A percentile compares a stretch with the other conserved stretches of the same genome.
Evolutionary conservation across 2,888 invertebrate species (phyloP).

Genomic region (Listrodromus nycthemerus): DNA sequence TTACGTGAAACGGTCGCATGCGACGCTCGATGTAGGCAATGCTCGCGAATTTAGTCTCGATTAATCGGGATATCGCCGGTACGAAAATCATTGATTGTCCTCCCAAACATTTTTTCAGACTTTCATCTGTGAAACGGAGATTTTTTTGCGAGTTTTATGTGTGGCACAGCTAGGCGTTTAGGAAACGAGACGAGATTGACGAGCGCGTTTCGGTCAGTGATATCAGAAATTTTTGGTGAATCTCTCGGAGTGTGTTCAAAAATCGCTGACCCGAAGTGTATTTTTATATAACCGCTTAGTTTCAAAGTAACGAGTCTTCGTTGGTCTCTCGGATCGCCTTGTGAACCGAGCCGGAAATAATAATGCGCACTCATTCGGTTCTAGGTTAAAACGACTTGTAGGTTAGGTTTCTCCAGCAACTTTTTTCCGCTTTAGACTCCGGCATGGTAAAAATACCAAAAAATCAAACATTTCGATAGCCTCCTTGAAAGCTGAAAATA

Average conservation of each 20-base stretch:
- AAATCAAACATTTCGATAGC: neutral
- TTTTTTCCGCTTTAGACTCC: neutral
- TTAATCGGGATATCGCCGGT: conserved; percentile 7
- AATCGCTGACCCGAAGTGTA: neutral
- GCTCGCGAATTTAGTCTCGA: neutral
- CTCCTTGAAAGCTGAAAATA: neutral
- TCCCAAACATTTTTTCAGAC: neutral
- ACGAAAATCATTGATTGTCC: neutral
- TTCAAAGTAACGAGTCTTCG: conserved; percentile 8
- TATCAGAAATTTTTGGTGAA: neutral
- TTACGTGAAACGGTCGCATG: conserved; percentile 38
- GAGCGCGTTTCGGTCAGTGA: neutral
- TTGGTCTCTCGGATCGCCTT: neutral
- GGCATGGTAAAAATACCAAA: neutral
- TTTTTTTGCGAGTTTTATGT: neutral
- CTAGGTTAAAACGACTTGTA: conserved; percentile 35
- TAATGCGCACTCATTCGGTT: conserved; percentile 1
- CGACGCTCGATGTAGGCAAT: neutral
- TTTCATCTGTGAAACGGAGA: neutral
- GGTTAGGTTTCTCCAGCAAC: conserved; percentile 46
- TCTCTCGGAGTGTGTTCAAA: neutral
- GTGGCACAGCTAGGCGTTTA: neutral
- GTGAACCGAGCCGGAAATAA: conserved; percentile 16
- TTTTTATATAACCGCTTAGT: conserved; percentile 3
- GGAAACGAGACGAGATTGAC: neutral